phyloP scores from a whole-genome alignment of 2,888 invertebrate genomes.

The Argyra leucocephala region DNA sequence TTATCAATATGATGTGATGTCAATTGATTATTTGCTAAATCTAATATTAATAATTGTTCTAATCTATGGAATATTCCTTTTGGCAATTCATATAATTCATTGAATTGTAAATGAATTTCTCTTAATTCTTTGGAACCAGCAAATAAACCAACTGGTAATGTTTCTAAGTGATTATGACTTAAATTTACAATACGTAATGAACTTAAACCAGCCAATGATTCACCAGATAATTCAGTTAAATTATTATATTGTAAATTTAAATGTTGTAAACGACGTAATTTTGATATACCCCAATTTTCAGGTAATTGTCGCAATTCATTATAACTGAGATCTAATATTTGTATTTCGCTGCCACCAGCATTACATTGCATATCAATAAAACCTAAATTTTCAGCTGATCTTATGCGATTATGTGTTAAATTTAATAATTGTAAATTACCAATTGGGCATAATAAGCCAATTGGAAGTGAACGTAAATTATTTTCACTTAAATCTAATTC shows the following conservation, averaged over 20 bases:
- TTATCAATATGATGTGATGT: slow-evolving; percentile 77
- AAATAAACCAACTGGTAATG: slow-evolving; percentile 73
- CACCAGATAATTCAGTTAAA: slow-evolving; percentile 68
- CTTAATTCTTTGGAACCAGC: slow-evolving; percentile 70
- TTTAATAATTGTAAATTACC: slow-evolving; percentile 73
- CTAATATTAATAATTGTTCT: slow-evolving; percentile 73
- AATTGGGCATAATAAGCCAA: slow-evolving; percentile 67
- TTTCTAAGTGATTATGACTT: slow-evolving; percentile 74
- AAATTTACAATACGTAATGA: slow-evolving; percentile 74
- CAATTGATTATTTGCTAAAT: slow-evolving; percentile 75
- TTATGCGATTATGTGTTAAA: slow-evolving; percentile 73
- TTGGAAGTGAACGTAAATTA: slow-evolving; percentile 70
- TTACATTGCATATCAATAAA: slow-evolving; percentile 51
- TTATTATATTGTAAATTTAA: slow-evolving; percentile 75
- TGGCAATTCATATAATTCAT: slow-evolving; percentile 72
- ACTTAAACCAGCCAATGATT: slow-evolving; percentile 68
- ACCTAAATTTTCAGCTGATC: slow-evolving; percentile 67
- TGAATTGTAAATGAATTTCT: slow-evolving; percentile 76
- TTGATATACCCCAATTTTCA: slow-evolving; percentile 65
- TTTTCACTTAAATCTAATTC: slow-evolving; percentile 72
- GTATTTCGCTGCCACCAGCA: slow-evolving; percentile 57
- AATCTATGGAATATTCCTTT: slow-evolving; percentile 74
- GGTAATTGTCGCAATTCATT: slow-evolving; percentile 66
- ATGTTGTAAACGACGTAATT: slow-evolving; percentile 67
- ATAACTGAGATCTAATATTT: slow-evolving; percentile 67